Percentiles rank a stretch among this genome's conserved stretches.
Evolutionary conservation across 2,113 vertebrate species (phyloP).

Genomic region (Riparia riparia): DNA sequence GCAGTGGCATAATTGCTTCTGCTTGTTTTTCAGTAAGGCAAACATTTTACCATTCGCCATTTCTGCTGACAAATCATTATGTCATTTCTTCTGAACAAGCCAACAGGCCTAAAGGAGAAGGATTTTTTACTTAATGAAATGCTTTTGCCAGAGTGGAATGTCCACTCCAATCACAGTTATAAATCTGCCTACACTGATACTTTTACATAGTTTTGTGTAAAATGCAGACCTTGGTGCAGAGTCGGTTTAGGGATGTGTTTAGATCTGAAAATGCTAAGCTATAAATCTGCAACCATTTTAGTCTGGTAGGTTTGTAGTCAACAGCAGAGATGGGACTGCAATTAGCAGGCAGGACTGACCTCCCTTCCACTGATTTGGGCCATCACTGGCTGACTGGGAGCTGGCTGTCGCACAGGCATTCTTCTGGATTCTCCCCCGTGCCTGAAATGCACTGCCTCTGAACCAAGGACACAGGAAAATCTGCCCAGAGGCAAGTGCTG

Average conservation of each 20-base stretch:
- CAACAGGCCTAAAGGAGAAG: background rate
- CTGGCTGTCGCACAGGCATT: constrained; percentile 72
- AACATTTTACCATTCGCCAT: background rate
- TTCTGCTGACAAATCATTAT: background rate
- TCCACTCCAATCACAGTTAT: background rate
- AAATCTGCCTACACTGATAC: background rate
- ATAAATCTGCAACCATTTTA: background rate
- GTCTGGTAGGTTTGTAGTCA: background rate
- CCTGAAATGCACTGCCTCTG: constrained; percentile 74
- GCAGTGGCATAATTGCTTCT: background rate
- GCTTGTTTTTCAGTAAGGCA: background rate
- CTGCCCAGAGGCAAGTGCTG: constrained; percentile 86
- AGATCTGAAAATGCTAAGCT: background rate
- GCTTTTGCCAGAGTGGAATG: background rate
- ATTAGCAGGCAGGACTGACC: constrained; percentile 74
- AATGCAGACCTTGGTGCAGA: background rate
- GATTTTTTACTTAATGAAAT: background rate
- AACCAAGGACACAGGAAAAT: constrained; percentile 83
- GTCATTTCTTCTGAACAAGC: background rate
- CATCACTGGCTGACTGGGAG: constrained; percentile 82
- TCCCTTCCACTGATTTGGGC: constrained; percentile 83
- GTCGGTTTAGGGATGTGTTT: background rate
- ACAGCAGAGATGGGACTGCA: background rate
- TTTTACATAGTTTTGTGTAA: background rate
- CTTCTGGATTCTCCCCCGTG: constrained; percentile 69